Conservation (phyloP, 2,888 invertebrate genomes). For the Drosophila neutralis region DNA sequence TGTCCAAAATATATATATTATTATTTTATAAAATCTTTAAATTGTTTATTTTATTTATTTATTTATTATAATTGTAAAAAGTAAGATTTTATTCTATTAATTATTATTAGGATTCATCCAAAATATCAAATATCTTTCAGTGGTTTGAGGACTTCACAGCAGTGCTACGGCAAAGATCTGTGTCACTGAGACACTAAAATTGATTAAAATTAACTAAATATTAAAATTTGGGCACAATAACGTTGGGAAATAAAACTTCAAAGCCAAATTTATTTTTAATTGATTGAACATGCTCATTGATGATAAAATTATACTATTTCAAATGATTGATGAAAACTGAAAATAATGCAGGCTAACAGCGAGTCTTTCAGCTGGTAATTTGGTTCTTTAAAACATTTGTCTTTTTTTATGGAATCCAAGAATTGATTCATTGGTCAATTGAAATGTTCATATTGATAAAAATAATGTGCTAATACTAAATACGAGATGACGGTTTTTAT, state of each 20-base stretch:
- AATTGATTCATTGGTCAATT: neutral
- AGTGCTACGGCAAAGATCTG: too few relatives aligned
- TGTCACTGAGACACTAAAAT: neutral
- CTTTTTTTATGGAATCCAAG: neutral
- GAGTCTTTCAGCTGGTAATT: neutral
- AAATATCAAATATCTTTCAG: too few relatives aligned
- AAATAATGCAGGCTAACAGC: neutral
- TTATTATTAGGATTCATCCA: too few relatives aligned
- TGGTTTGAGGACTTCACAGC: too few relatives aligned
- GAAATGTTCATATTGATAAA: neutral
- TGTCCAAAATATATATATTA: too few relatives aligned
- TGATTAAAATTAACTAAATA: neutral
- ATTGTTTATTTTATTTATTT: too few relatives aligned
- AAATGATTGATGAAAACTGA: neutral
- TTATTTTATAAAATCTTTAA: too few relatives aligned
- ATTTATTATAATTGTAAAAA: too few relatives aligned
- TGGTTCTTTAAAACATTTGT: neutral
- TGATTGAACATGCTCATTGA: neutral
- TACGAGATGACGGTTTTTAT: accelerated
- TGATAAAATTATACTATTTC: neutral
- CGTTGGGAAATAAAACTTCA: neutral
- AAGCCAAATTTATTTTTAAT: neutral
- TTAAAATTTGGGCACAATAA: neutral
- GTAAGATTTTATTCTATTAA: too few relatives aligned
- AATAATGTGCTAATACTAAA: neutral